A percentile compares a stretch with the other conserved stretches of the same genome.
These are phyloP conservation scores for Leucoptera coffeella DNA, from an alignment of 2,888 invertebrate species.

Conservation along the genomic window DNA sequence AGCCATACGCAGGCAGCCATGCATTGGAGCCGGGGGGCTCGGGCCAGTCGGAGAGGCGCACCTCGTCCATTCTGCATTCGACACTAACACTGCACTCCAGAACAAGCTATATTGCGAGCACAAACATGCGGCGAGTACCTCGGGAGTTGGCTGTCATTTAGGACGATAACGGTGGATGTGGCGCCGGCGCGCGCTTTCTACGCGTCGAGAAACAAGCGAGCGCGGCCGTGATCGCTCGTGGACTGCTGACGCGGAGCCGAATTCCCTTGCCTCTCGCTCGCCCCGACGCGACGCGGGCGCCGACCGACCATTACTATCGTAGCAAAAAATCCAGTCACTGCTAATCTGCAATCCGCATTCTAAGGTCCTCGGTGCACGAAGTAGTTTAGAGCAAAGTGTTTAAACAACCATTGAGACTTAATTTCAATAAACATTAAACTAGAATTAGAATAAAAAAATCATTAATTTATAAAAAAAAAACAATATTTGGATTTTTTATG, in stretches of 20 bases:
- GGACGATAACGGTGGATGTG: constrained; percentile 40
- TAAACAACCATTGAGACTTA: too few relatives aligned
- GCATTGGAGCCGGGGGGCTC: constrained; percentile 65
- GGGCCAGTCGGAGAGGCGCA: constrained; percentile 62
- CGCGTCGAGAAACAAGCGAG: constrained; percentile 16
- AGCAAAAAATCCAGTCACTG: constrained; percentile 17
- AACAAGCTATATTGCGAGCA: constrained; percentile 25
- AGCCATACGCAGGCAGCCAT: constrained; percentile 76
- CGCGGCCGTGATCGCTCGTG: constrained; percentile 32
- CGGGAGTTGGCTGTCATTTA: constrained; percentile 34
- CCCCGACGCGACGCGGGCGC: constrained; percentile 7
- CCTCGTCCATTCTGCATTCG: constrained; percentile 55
- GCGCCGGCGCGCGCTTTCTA: constrained; percentile 11
- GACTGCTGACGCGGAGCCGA: constrained; percentile 14
- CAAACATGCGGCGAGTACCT: constrained; percentile 47
- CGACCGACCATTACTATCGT: constrained; percentile 17
- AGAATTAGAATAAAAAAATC: too few relatives aligned
- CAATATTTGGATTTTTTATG: too few relatives aligned
- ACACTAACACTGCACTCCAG: constrained; percentile 45
- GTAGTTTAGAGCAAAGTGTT: too few relatives aligned
- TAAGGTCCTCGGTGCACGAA: too few relatives aligned
- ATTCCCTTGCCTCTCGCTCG: constrained; percentile 1
- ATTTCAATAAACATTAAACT: too few relatives aligned
- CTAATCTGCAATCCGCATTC: too few relatives aligned
- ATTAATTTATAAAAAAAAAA: too few relatives aligned